Evolutionary conservation across 2,113 vertebrate species (phyloP).

Genomic region (Anolis carolinensis): DNA sequence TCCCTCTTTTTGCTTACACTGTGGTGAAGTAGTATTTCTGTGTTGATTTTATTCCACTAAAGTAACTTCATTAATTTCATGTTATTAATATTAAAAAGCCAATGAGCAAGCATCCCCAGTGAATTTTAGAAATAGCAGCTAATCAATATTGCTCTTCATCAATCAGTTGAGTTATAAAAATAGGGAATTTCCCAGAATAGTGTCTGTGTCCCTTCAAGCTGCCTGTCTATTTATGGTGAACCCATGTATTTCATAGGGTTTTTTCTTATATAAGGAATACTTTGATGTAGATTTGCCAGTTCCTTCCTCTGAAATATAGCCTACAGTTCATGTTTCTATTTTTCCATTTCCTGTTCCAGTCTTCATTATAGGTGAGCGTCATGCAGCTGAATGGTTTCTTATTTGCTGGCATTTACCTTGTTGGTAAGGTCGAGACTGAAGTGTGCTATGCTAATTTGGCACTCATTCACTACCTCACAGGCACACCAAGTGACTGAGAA

Average conservation of each 20-base stretch:
- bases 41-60: slow-evolving; percentile 33
- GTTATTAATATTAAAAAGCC: slow-evolving; percentile 46
- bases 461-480: slow-evolving; percentile 33
- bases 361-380: slow-evolving; percentile 29
- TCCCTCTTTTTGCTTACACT: too few species aligned
- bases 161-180: not conserved
- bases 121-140: not conserved
- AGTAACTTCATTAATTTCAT: slow-evolving; percentile 46
- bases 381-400: slow-evolving; percentile 40
- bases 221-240: too few species aligned
- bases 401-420: slow-evolving; percentile 54
- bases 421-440: slow-evolving; percentile 57
- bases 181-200: too few species aligned
- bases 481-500: slow-evolving; percentile 49
- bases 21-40: too few species aligned
- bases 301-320: too few species aligned
- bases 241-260: too few species aligned
- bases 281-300: too few species aligned
- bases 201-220: too few species aligned
- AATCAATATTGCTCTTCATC: not conserved
- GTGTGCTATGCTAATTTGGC: slow-evolving; percentile 54
- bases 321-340: not conserved
- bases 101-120: not conserved
- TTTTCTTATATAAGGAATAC: too few species aligned
- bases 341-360: slow-evolving; percentile 35